Conservation (phyloP, 2,888 invertebrate genomes). For the Geotrupes spiniger region DNA sequence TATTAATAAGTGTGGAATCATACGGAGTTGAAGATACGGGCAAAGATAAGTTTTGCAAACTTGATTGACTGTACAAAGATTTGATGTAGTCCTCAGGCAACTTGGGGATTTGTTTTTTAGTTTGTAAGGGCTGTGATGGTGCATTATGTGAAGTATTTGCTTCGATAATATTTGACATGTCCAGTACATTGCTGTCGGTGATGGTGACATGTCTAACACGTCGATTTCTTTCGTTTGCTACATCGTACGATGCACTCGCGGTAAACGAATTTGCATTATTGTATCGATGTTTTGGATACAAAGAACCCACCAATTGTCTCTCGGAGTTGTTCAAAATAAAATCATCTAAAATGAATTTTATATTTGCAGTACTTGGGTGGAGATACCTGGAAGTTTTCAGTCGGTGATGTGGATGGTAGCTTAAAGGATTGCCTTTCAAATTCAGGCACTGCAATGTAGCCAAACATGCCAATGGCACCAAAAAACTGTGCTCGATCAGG, state of each 20-base stretch:
- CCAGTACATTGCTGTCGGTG: slow-evolving; percentile 27
- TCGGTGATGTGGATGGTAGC: slow-evolving; percentile 61
- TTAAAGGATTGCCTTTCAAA: slow-evolving; percentile 62
- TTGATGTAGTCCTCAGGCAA: slow-evolving; percentile 15
- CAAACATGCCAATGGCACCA: slow-evolving; percentile 57
- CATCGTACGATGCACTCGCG: slow-evolving; percentile 1
- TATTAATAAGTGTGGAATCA: slow-evolving; percentile 9
- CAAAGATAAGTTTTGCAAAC: slow-evolving; percentile 17
- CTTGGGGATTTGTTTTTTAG: background rate
- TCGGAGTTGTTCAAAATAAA: slow-evolving; percentile 55
- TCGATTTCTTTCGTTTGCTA: slow-evolving; percentile 23
- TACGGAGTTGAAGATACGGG: slow-evolving; percentile 16
- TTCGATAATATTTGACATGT: slow-evolving; percentile 9
- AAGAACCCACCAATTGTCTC: slow-evolving; percentile 50
- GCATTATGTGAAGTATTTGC: background rate
- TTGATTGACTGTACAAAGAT: slow-evolving; percentile 16
- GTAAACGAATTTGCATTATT: slow-evolving; percentile 5
- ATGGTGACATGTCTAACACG: slow-evolving; percentile 36
- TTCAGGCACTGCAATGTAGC: slow-evolving; percentile 55
- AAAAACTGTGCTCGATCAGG: slow-evolving; percentile 57
- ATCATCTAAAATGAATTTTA: slow-evolving; percentile 57
- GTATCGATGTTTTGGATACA: slow-evolving; percentile 35
- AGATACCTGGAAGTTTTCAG: slow-evolving; percentile 55
- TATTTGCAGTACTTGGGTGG: slow-evolving; percentile 54
- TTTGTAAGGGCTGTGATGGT: background rate